Conservation (phyloP, 2,113 vertebrate genomes). For the Antechinus stuartii region DNA sequence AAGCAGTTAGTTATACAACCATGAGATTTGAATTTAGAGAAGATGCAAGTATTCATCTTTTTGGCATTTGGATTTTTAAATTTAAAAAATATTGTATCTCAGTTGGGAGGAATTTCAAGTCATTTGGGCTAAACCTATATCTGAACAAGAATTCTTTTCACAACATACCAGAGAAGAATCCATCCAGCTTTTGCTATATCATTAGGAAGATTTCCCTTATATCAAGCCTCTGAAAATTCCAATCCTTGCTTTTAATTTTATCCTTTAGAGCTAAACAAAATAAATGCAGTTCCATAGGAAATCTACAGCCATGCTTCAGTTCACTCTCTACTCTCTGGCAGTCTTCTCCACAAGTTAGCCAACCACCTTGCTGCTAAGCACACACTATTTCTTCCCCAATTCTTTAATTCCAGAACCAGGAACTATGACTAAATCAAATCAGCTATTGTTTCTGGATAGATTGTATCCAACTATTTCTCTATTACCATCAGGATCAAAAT, state of each 20-base stretch:
- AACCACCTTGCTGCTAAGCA: neutral
- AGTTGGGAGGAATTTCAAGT: neutral
- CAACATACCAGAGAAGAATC: neutral
- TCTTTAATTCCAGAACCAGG: neutral
- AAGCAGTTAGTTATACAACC: neutral
- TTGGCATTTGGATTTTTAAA: neutral
- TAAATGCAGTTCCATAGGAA: neutral
- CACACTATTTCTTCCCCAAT: neutral
- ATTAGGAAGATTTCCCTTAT: neutral
- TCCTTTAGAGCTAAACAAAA: neutral
- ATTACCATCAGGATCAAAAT: neutral
- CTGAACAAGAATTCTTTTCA: neutral
- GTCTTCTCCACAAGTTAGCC: neutral
- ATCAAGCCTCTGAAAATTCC: neutral
- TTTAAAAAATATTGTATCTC: neutral
- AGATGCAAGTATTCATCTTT: neutral
- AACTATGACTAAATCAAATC: neutral
- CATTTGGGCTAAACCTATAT: neutral
- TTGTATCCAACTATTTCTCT: neutral
- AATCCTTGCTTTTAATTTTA: neutral
- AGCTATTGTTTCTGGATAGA: neutral
- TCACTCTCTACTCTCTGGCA: neutral
- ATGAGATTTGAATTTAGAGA: neutral
- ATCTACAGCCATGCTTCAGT: neutral
- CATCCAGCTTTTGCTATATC: neutral